These are phyloP conservation scores for Dallia pectoralis DNA, from an alignment of 2,797 vertebrate species.

Conservation along the genomic window DNA sequence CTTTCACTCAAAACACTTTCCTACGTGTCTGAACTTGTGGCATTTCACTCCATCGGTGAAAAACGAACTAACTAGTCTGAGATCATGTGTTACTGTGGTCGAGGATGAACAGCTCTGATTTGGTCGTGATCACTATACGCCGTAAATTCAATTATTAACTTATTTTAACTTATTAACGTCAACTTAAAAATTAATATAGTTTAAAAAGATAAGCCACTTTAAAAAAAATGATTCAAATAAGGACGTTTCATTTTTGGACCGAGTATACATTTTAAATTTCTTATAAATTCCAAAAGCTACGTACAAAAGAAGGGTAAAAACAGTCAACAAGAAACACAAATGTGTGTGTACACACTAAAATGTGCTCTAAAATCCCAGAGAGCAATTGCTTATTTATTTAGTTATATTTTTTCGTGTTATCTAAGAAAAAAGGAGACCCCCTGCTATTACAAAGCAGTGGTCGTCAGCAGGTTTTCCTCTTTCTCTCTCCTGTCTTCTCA, in stretches of 20 bases:
- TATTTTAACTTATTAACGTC: no score
- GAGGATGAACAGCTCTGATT: not conserved
- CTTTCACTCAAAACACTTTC: constrained; percentile 67
- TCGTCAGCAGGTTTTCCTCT: constrained; percentile 63
- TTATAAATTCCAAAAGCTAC: no score
- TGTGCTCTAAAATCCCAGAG: constrained; percentile 53
- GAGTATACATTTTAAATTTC: no score
- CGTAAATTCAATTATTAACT: no score
- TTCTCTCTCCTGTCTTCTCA: constrained; percentile 50
- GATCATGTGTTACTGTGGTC: constrained; percentile 5
- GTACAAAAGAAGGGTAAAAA: not conserved
- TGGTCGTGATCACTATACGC: not conserved
- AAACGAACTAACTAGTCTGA: constrained; percentile 32
- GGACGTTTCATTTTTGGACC: no score
- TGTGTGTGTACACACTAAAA: constrained; percentile 30
- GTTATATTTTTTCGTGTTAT: constrained; percentile 42
- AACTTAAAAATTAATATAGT: no score
- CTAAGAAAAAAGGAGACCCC: constrained; percentile 48
- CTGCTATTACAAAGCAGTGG: constrained; percentile 49
- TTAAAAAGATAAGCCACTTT: not conserved
- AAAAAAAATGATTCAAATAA: not conserved
- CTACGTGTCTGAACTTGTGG: constrained; percentile 41
- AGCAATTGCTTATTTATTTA: constrained; percentile 65
- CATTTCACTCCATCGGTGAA: constrained; percentile 54
- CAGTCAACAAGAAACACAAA: constrained; percentile 46